Evolutionary conservation across 2,888 invertebrate species (phyloP).

Genomic region (Sinelater perroti): DNA sequence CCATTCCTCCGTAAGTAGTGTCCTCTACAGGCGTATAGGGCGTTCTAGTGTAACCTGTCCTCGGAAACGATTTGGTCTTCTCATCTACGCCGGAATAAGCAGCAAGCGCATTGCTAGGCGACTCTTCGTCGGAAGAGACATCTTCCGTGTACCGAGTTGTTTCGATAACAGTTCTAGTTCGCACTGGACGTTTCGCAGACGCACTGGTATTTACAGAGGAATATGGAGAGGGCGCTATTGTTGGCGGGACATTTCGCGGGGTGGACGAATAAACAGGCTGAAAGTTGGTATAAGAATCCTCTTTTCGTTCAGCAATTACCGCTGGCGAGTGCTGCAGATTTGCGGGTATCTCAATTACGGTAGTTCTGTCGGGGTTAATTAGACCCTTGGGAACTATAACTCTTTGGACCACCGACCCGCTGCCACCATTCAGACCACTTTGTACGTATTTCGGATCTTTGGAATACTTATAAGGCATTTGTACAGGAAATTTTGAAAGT

Average conservation of each 20-base stretch:
- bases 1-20: not conserved
- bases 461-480: too few relatives aligned
- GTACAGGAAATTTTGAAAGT: too few relatives aligned
- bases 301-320: slow-evolving; percentile 16
- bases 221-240: not conserved
- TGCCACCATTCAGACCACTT: too few relatives aligned
- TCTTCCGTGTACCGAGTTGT: not conserved
- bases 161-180: not conserved
- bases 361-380: slow-evolving; percentile 6
- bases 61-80: not conserved
- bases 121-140: not conserved
- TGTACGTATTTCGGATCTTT: too few relatives aligned
- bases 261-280: not conserved
- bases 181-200: not conserved
- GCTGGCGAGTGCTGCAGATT: slow-evolving; percentile 11
- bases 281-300: not conserved
- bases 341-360: slow-evolving; percentile 18
- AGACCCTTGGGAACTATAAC: slow-evolving; percentile 18
- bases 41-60: not conserved
- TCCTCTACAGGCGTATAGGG: not conserved
- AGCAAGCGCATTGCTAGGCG: not conserved
- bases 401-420: too few relatives aligned
- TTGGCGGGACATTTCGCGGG: not conserved
- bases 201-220: not conserved
- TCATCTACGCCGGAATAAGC: not conserved